These are phyloP conservation scores for Archocentrus centrarchus DNA, from an alignment of 2,113 vertebrate species.

Conservation along the genomic window DNA sequence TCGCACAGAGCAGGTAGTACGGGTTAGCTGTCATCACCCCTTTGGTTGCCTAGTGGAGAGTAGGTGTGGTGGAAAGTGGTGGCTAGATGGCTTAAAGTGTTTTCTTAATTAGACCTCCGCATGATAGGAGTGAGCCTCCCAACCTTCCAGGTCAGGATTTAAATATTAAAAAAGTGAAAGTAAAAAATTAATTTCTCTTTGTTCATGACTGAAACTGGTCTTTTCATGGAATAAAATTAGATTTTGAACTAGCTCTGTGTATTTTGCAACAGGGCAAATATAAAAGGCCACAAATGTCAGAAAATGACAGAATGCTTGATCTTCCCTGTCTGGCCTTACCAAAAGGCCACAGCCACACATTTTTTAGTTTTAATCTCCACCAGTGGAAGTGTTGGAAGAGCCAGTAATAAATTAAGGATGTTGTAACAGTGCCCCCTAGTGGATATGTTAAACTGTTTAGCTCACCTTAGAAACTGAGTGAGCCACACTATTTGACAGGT, in stretches of 20 bases:
- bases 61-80: background rate
- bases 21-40: slow-evolving; percentile 29
- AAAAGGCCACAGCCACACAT: slow-evolving; percentile 47
- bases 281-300: slow-evolving; percentile 38
- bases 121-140: background rate
- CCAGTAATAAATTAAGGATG: slow-evolving; percentile 25
- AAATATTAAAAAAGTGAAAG: background rate
- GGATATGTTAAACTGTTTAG: background rate
- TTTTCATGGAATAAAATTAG: background rate
- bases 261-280: slow-evolving; percentile 7
- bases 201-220: background rate
- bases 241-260: slow-evolving; percentile 10
- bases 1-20: slow-evolving; percentile 24
- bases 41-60: slow-evolving; percentile 16
- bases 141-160: slow-evolving; percentile 19
- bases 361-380: slow-evolving; percentile 7
- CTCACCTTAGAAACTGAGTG: background rate
- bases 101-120: slow-evolving; percentile 42
- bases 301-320: slow-evolving; percentile 36
- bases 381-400: background rate
- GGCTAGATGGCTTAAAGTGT: background rate
- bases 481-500: fast-evolving
- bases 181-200: background rate
- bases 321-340: slow-evolving; percentile 1
- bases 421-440: slow-evolving; percentile 77